Evolutionary conservation across 2,797 vertebrate genomes (phyloP).

Genomic region (Argyrosomus regius): DNA sequence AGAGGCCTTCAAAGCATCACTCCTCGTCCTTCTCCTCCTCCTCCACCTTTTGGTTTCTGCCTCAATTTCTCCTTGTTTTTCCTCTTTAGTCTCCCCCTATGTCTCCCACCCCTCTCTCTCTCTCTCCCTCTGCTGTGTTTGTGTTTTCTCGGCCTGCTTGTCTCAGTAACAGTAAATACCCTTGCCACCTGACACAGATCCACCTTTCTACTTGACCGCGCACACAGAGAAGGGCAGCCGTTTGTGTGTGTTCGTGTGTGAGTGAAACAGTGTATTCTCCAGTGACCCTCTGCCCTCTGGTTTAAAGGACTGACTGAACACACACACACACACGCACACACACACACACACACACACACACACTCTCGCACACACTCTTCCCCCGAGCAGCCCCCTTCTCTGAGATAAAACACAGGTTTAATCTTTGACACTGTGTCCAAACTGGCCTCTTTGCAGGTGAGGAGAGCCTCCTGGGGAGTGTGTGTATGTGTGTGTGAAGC

Average conservation of each 20-base stretch:
- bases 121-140: constrained; percentile 50
- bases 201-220: constrained; percentile 87
- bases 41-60: constrained; percentile 47
- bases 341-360: constrained; percentile 35
- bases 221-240: constrained; percentile 77
- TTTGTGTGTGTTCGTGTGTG: constrained; percentile 41
- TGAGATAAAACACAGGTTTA: constrained; percentile 84
- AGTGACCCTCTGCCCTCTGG: constrained; percentile 81
- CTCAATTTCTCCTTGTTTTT: constrained; percentile 28
- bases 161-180: constrained; percentile 86
- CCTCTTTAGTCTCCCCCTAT: constrained; percentile 21
- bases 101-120: constrained; percentile 7
- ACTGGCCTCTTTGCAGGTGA: constrained; percentile 83
- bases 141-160: constrained; percentile 75
- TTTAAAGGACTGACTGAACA: constrained; percentile 79
- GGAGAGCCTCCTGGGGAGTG: constrained; percentile 73
- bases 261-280: constrained; percentile 75
- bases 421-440: constrained; percentile 84
- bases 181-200: constrained; percentile 85
- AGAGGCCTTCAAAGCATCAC: constrained; percentile 53
- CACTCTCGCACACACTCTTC: constrained; percentile 40
- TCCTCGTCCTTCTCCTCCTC: constrained; percentile 34
- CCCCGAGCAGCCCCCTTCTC: constrained; percentile 62
- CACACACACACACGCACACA: constrained; percentile 55
- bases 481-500: constrained; percentile 57